These are phyloP conservation scores for Eupithecia abbreviata DNA, from an alignment of 2,888 invertebrate species.

Conservation along the genomic window DNA sequence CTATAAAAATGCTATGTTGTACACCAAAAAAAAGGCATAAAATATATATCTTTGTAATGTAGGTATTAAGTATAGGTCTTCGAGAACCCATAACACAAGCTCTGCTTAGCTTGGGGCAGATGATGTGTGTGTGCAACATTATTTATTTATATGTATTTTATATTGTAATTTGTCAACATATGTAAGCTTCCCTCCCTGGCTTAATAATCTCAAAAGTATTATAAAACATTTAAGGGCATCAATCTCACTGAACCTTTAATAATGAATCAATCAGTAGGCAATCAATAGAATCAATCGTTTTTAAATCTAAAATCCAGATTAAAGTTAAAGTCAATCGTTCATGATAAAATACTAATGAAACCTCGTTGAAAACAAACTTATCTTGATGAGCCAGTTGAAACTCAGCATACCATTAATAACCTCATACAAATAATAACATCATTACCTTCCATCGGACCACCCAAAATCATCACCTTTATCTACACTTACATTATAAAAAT, in stretches of 20 bases:
- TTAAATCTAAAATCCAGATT: constrained; percentile 67
- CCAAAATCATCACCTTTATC: constrained; percentile 80
- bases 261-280: constrained; percentile 15
- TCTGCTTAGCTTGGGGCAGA: too few species aligned
- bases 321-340: constrained; percentile 73
- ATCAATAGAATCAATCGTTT: constrained; percentile 57
- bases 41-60: too few species aligned
- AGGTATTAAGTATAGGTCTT: too few species aligned
- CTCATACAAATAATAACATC: constrained; percentile 78
- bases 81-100: too few species aligned
- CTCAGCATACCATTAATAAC: constrained; percentile 74
- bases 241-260: not conserved
- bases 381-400: constrained; percentile 77
- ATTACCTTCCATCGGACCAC: constrained; percentile 76
- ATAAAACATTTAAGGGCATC: not conserved
- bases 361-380: constrained; percentile 76
- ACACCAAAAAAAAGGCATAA: too few species aligned
- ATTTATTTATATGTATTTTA: too few species aligned
- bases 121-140: too few species aligned
- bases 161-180: too few species aligned
- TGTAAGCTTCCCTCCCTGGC: too few species aligned
- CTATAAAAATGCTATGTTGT: too few species aligned
- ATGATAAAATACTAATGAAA: constrained; percentile 77
- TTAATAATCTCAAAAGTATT: too few species aligned
- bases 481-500: constrained; percentile 55